A percentile compares a stretch with the other conserved stretches of the same genome.
phyloP scores from a whole-genome alignment of 2,113 vertebrate species.

The Myanophis thanlyinensis region DNA sequence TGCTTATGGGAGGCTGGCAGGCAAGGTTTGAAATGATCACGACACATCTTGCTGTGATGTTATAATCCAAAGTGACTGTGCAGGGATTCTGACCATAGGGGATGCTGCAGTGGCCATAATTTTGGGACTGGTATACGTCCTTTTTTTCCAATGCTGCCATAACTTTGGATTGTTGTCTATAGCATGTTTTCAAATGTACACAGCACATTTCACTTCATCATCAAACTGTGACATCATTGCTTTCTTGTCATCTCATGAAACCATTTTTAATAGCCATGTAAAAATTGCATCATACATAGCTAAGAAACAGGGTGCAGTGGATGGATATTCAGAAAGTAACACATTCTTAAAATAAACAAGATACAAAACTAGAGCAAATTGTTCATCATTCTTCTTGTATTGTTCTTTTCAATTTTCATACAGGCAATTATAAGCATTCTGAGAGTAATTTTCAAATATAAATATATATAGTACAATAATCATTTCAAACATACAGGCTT shows the following conservation, averaged over 20 bases:
- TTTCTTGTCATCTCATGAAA: conserved; percentile 11
- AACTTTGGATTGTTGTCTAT: background rate
- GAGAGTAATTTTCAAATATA: conserved; percentile 26
- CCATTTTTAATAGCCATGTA: conserved; percentile 29
- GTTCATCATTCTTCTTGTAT: background rate
- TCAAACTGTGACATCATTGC: background rate
- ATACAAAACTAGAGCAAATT: conserved; percentile 11
- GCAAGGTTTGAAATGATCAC: background rate
- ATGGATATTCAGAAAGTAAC: conserved; percentile 19
- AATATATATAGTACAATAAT: background rate
- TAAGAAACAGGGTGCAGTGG: background rate
- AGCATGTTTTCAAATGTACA: background rate
- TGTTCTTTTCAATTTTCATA: background rate
- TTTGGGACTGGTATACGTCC: background rate
- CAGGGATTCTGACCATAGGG: background rate
- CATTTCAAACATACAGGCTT: conserved; percentile 17
- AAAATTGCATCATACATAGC: conserved; percentile 7
- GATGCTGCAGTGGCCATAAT: background rate
- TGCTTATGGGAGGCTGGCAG: background rate
- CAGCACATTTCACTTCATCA: background rate
- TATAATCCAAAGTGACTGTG: background rate
- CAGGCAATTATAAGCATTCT: conserved; percentile 21
- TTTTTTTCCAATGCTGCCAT: background rate
- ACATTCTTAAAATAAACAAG: background rate
- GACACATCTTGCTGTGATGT: background rate